Base-by-base conservation (phyloP, 2,888 invertebrate species). In the Keiferia lycopersicella region DNA sequence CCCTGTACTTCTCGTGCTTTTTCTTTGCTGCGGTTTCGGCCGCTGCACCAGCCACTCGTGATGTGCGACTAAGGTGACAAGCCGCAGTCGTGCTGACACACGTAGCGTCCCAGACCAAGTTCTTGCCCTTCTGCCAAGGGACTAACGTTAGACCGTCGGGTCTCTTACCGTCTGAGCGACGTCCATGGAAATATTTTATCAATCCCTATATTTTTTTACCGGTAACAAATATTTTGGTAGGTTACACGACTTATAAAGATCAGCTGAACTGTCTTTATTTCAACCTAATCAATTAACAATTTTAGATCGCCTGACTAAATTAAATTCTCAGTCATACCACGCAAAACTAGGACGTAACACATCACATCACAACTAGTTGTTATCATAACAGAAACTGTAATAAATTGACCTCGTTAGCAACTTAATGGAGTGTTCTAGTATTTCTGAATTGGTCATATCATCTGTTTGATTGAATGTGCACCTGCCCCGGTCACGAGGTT, bases 381-480 rank as follows among this genome's bases (percentile, higher is more conserved):
- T 45, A 45, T 45, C 45, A 45, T 45, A 45, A 45, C 16, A 45
- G 45, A 45, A 45, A n/a, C n/a, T 45, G n/a, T 45, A 45, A 45
- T 45, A 45, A 34, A 45, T 45, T 45, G n/a, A 45, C 45, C 45
- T 45, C 45, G 16, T n/a, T n/a, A 16, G n/a, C n/a, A 45, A 45
- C 34, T 34, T 45, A 45, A 45, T 45, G 7, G n/a, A 45, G 6
- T 45, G 45, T 45, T 16, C 45, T 45, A 45, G 45, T n/a, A n/a
- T 34, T 34, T 34, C 45, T 45, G 53, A 53, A 53, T 26, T 53
- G 8, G 26, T 30, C 34, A 34, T 45, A 45, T 45, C 45, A 45
- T 45, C 45, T 45, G n/a, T 45, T 45, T 16, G 16, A 45, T 45
- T 45, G 16, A 45, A 45, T 45, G n/a, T 45, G 45, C 45, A 45